These are phyloP conservation scores for Astropecten irregularis DNA, from an alignment of 53 echinoderm and acorn worm species.

Conservation along the genomic window DNA sequence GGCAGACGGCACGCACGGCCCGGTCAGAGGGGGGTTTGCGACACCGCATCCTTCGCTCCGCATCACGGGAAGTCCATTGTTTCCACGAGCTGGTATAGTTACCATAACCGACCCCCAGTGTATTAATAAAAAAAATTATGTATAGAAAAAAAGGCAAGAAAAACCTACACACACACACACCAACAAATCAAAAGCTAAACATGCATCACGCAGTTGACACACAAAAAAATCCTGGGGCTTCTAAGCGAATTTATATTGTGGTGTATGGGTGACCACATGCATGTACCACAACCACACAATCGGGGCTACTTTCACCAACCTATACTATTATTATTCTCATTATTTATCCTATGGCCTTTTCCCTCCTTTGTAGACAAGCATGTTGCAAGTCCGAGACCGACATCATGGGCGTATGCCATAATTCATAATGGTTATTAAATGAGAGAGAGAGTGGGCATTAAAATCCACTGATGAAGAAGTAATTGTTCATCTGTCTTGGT, in stretches of 20 bases:
- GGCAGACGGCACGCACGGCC: constrained; percentile 34
- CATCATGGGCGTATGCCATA: too few species aligned
- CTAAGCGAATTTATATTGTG: too few species aligned
- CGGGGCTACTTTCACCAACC: too few species aligned
- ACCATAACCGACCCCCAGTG: constrained; percentile 11
- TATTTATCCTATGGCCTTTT: constrained; percentile 13
- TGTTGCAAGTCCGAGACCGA: constrained; percentile 4
- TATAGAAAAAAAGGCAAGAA: too few species aligned
- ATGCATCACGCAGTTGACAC: too few species aligned
- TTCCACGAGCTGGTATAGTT: constrained; percentile 18
- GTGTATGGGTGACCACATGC: too few species aligned
- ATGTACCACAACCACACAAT: too few species aligned
- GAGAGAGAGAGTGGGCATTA: constrained; percentile 19
- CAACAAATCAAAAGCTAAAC: not conserved
- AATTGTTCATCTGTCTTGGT: too few species aligned
- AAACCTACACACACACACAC: not conserved
- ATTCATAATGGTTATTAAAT: constrained; percentile 36
- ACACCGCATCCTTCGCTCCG: not conserved
- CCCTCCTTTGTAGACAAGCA: constrained; percentile 25
- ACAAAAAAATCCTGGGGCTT: too few species aligned
- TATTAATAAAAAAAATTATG: too few species aligned
- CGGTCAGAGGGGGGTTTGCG: not conserved
- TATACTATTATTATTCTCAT: too few species aligned
- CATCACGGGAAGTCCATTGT: constrained; percentile 22
- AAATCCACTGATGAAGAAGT: not conserved